Percentiles rank a stretch among this genome's conserved stretches.
Evolutionary conservation across 2,888 invertebrate genomes (phyloP).

Genomic region (Pantelozetes paolii): DNA sequence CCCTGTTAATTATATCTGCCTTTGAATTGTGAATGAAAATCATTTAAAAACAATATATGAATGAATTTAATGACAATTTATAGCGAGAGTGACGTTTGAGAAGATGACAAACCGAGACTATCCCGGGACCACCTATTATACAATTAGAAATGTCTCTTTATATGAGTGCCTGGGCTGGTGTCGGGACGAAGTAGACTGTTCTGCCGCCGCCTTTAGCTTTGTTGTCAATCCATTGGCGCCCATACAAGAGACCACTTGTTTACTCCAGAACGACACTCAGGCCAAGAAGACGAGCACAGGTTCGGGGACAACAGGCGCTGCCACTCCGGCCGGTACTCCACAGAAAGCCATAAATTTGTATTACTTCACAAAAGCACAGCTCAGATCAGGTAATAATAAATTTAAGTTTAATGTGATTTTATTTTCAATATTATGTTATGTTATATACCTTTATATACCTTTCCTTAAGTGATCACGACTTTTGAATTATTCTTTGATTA

Average conservation of each 20-base stretch:
- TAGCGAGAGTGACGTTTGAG: constrained; percentile 67
- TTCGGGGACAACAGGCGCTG: background rate
- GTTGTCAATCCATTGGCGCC: constrained; percentile 87
- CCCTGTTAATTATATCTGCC: no score
- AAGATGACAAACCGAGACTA: constrained; percentile 89
- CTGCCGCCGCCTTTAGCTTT: constrained; percentile 87
- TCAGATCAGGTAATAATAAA: constrained; percentile 64
- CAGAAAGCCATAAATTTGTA: constrained; percentile 82
- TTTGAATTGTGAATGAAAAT: background rate
- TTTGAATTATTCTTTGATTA: background rate
- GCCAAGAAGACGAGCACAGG: constrained; percentile 74
- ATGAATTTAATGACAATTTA: background rate
- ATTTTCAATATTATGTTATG: background rate
- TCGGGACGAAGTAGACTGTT: constrained; percentile 83
- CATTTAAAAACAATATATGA: background rate
- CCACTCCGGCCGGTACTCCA: constrained; percentile 56
- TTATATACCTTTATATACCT: background rate
- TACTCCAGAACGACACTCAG: constrained; percentile 85
- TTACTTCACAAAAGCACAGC: constrained; percentile 88
- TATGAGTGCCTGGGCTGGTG: constrained; percentile 96
- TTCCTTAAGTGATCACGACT: background rate
- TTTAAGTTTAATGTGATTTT: background rate
- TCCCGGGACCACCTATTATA: constrained; percentile 83
- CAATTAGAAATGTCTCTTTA: constrained; percentile 80
- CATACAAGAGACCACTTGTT: constrained; percentile 82